A percentile compares a stretch with the other conserved stretches of the same genome.
These are phyloP conservation scores for Oreamnos americanus DNA, from an alignment of 2,113 vertebrate genomes.

Conservation along the genomic window DNA sequence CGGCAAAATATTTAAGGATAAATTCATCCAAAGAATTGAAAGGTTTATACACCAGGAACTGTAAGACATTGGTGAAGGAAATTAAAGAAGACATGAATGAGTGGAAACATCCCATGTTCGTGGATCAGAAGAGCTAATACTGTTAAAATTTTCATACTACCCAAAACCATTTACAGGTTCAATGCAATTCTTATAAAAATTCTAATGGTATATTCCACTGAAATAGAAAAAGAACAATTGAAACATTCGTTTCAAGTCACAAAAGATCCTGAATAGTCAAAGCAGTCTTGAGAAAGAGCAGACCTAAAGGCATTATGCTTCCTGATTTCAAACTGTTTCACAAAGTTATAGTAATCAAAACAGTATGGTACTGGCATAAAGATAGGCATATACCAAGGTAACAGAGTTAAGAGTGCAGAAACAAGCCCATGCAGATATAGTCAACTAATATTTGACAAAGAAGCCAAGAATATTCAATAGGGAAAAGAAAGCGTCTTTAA, in stretches of 20 bases:
- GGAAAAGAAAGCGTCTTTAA: not conserved
- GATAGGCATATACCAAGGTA: not conserved
- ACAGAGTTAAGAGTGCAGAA: not conserved
- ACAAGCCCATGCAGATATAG: not conserved
- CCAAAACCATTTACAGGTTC: not conserved
- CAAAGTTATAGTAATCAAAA: not conserved
- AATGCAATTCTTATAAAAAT: not conserved
- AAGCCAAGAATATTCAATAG: not conserved
- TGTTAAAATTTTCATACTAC: not conserved
- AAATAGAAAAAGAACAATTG: not conserved
- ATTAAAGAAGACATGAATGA: not conserved
- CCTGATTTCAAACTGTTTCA: not conserved
- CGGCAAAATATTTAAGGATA: not conserved
- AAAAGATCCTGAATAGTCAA: not conserved
- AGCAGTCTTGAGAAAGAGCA: not conserved
- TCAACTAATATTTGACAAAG: not conserved
- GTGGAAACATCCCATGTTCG: not conserved
- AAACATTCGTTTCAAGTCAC: not conserved
- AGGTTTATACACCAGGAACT: not conserved
- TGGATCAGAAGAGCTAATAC: not conserved
- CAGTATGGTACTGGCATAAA: not conserved
- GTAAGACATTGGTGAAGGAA: not conserved
- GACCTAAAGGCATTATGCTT: not conserved
- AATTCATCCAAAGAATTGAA: not conserved
- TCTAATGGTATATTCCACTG: not conserved